Base-by-base conservation (phyloP, 2,888 invertebrate genomes). In the Rhabditophanes sp. region DNA sequence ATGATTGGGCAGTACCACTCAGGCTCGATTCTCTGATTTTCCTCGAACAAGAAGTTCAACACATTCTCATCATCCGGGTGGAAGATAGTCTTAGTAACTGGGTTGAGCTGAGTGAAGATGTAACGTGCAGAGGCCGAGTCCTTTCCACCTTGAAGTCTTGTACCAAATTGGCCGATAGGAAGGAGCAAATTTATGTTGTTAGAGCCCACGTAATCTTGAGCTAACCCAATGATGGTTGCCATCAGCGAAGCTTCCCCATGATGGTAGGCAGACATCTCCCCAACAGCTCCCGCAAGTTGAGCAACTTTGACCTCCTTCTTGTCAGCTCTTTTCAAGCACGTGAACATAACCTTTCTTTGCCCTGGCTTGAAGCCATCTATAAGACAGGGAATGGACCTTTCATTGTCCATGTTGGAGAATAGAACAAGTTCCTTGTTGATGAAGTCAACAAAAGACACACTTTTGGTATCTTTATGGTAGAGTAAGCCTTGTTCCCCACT, bases 111-210 rank as follows among this genome's bases (percentile, higher is more conserved):
- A 0, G 96, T 96, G 74, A 85, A 90, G 64, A 96, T 99, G 68
- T 96, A 99, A 75, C 90, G 78, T 63, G 96, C 80, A 66, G 87
- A 87, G 37, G 96, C 93, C 21, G 80, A 76, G 70, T 99, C 87
- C 69, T 96, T 96, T 48, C 96, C 96, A 23, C 96, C 96, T 47
- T 71, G 74, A 4, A 76, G 65, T 18, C 76, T 65, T 0, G 90
- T 88, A 66, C 96, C 93, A 70, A 96, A 96, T 71, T 93, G 93
- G 72, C 96, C 96, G 47, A 80, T 77, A 1, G 96, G 96, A 67
- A 81, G 78, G 33, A 96, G 70, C 15, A 96, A 66, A 67, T 96
- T 99, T 38, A 96, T 79, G 64, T 99, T 96, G 68, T 96, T 99
- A 9, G 85, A 85, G 6, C 96, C 96, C 4, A 99, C 84, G 68